Evolutionary conservation across 2,113 vertebrate genomes (phyloP), one percentile per base, ranked within the genome.

Genomic region (Hemiprocne comata): DNA sequence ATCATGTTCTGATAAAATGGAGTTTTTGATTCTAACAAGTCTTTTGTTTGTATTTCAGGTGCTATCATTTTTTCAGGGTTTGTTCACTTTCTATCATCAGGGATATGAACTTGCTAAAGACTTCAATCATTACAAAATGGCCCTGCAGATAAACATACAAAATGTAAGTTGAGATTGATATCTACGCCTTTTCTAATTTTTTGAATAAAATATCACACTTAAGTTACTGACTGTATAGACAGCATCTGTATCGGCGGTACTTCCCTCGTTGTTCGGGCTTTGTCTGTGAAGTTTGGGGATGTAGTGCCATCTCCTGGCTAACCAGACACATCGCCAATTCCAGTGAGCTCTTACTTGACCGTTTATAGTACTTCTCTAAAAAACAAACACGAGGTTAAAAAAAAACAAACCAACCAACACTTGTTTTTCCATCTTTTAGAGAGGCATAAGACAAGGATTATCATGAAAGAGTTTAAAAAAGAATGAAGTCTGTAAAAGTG

Each of bases 41-140:
- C 38, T 93, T 67, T 61, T 51, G 62, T 88, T 71, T 95, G 61
- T 95, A 17, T 97, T 91, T 91, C 94, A 99, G 99, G 99, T 99
- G 98, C 97, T 99, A 87, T 99, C 99, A 0, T 99, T 99, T 97
- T 99, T 99, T 96, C 99, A 99, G 97, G 99, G 99, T 15, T 98
- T 99, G 96, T 99, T 99, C 97, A 99, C 99, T 54, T 99, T 99
- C 97, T 99, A 99, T 93, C 99, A 99, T 97, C 99, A 99, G 85
- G 99, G 99, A 29, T 99, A 98, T 88, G 99, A 99, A 95, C 98
- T 99, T 70, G 99, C 99, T 95, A 99, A 99, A 95, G 99, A 99
- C 97, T 99, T 99, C 97, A 99, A 98, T 96, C 99, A 99, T 97
- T 99, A 99, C 97, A 99, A 99, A 98, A 98, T 97, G 96, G 98